Evolutionary conservation across 2,888 invertebrate species (phyloP), one percentile per base, ranked within the genome.

Genomic region (Drosophila anceps): DNA sequence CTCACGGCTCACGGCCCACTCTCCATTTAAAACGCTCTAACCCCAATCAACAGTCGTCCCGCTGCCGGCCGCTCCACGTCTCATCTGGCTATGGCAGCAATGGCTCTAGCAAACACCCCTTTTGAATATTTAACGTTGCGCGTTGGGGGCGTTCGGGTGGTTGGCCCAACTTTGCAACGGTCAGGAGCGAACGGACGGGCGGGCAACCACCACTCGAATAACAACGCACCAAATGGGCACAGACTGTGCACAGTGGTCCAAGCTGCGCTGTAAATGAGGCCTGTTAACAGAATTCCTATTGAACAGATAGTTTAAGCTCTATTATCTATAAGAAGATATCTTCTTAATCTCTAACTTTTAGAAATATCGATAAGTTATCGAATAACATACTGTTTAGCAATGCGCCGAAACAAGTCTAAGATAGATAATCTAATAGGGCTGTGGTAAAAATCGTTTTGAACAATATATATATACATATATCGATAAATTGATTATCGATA

Each of bases 171-270:
- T 64, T 77, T 67, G 24, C 46, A 62, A 18, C 50, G 69, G 69
- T 58, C 66, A 69, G 68, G 57, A 61, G 41, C 20, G 43, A 29
- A 39, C 31, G 60, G 8, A 24, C 15, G 43, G 70, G 54, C 61
- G 12, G 50, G 59, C 61, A 69, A 68, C 76, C 80, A 60, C 65
- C 79, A 74, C 48, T 69, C 57, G 63, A 62, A 60, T 53, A 77
- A 58, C 72, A 76, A 50, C 57, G 59, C 54, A 68, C 63, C 37
- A 18, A 55, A 66, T 46, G 61, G 63, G 18, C 65, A 73, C 57
- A 51, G 15, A 13, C 33, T 50, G 18, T 31, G 65, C 64, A 79
- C 77, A 59, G 80, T 77, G 77, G 67, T 48, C 24, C 61, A 39
- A 20, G n/a, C 4, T 29, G 27, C 27, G 29, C 10, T 29, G 10